Conservation (phyloP, 2,888 invertebrate genomes). For the Pandemis heparana region DNA sequence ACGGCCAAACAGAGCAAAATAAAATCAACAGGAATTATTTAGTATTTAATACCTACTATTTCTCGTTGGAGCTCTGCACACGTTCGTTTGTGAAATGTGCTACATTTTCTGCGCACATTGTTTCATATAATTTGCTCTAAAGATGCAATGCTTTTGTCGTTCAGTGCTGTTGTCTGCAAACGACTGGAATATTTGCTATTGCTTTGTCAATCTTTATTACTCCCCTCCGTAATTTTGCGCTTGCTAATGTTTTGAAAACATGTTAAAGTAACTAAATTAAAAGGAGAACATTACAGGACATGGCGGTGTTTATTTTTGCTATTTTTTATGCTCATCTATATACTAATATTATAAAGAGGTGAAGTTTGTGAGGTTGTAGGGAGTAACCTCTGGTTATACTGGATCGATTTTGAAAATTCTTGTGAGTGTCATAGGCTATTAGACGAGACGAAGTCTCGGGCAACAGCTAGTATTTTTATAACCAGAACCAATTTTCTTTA, state of each 20-base stretch:
- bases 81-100: conserved; percentile 32
- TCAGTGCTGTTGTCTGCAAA: conserved; percentile 1
- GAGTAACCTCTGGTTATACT: no score
- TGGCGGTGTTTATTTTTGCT: no score
- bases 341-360: no score
- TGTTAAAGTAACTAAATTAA: background rate
- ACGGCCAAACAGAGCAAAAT: conserved; percentile 11
- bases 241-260: background rate
- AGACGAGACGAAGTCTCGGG: no score
- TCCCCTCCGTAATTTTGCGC: background rate
- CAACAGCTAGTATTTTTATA: no score
- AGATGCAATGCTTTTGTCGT: conserved; percentile 35
- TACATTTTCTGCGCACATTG: conserved; percentile 26
- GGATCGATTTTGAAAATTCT: no score
- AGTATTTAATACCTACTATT: conserved; percentile 21
- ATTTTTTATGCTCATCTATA: no score
- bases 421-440: no score
- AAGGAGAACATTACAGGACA: no score
- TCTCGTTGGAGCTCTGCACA: conserved; percentile 16
- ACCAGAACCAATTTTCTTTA: no score
- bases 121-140: conserved; percentile 13
- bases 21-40: conserved; percentile 25
- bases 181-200: conserved; percentile 7
- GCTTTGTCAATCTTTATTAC: conserved; percentile 20
- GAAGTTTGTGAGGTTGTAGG: no score